Evolutionary conservation across 2,888 invertebrate genomes (phyloP).

Genomic region (Lycophotia porphyrea): DNA sequence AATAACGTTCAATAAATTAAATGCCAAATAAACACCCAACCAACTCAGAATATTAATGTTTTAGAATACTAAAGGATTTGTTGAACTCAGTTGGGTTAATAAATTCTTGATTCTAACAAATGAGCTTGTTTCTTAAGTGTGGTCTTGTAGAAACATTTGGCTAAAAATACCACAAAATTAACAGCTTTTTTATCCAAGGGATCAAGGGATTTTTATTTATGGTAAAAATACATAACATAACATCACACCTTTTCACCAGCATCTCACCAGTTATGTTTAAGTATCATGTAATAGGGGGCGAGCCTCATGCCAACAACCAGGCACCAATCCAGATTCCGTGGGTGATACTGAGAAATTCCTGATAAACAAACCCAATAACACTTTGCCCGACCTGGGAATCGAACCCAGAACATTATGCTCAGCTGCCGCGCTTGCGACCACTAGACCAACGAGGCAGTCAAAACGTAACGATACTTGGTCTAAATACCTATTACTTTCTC

Average conservation of each 20-base stretch:
- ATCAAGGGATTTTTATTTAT: no score
- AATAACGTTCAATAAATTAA: conserved; percentile 8
- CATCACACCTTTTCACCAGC: no score
- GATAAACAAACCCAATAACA: no score
- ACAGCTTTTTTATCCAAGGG: not conserved
- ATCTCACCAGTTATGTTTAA: no score
- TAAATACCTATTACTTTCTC: conserved; percentile 11
- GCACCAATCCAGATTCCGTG: no score
- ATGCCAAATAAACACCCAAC: not conserved
- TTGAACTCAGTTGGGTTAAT: conserved; percentile 22
- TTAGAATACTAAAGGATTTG: conserved; percentile 10
- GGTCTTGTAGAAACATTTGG: not conserved
- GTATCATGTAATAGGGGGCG: no score
- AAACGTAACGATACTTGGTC: not conserved
- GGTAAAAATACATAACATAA: not conserved
- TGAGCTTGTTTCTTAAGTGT: not conserved
- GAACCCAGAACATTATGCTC: no score
- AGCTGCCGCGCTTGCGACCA: no score
- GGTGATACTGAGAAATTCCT: no score
- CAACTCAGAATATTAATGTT: conserved; percentile 19
- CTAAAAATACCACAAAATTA: not conserved
- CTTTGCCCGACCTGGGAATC: no score
- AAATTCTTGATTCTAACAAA: conserved; percentile 16
- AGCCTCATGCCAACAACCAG: no score
- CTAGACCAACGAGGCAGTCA: no score